Percentiles rank a stretch among this genome's conserved stretches.
These are phyloP conservation scores for Nicator chloris DNA, from an alignment of 2,113 vertebrate genomes.

Conservation along the genomic window DNA sequence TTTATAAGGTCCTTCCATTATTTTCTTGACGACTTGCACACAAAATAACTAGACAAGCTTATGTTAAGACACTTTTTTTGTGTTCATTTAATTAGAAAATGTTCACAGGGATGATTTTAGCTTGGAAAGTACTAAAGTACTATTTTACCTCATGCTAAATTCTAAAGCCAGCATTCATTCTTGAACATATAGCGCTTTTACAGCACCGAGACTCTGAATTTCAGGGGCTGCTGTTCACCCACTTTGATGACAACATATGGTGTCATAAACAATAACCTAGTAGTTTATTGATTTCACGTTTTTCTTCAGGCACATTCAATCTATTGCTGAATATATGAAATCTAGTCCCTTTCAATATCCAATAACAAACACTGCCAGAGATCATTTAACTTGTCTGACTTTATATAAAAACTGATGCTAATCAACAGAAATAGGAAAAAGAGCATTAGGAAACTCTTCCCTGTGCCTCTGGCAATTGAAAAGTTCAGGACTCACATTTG, in stretches of 20 bases:
- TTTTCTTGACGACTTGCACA: not conserved
- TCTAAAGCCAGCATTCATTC: not conserved
- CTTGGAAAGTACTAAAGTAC: not conserved
- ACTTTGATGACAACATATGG: not conserved
- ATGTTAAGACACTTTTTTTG: not conserved
- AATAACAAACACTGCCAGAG: not conserved
- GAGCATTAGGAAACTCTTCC: not conserved
- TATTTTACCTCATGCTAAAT: not conserved
- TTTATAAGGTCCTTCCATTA: not conserved
- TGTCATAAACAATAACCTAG: slow-evolving; percentile 1
- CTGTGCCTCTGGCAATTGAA: not conserved
- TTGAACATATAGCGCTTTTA: not conserved
- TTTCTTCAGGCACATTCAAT: slow-evolving; percentile 18
- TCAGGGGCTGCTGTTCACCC: not conserved
- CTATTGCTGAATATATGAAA: slow-evolving; percentile 20
- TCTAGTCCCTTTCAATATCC: slow-evolving; percentile 19
- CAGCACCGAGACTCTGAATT: not conserved
- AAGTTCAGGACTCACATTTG: not conserved
- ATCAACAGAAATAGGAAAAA: not conserved
- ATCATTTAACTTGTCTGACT: slow-evolving; percentile 42
- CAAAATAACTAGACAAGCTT: not conserved
- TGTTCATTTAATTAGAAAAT: not conserved
- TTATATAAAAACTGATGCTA: not conserved
- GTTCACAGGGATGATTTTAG: not conserved
- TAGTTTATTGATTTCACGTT: not conserved